Percentiles rank a stretch among this genome's conserved stretches.
phyloP scores from a whole-genome alignment of 2,113 vertebrate species.

The Poeciliopsis retropinna region DNA sequence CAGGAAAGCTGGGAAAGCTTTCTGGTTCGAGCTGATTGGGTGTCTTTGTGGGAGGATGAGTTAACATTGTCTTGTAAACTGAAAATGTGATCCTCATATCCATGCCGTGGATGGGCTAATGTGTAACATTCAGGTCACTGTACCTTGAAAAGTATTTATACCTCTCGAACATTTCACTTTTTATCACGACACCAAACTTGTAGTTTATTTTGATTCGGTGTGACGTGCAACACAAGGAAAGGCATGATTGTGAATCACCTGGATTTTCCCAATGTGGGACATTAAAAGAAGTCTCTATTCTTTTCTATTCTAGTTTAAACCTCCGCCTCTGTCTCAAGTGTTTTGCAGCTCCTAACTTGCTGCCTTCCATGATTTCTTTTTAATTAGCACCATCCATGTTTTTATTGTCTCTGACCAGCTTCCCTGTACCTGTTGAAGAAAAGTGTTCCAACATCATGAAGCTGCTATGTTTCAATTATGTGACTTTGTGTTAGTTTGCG shows the following conservation, averaged over 20 bases:
- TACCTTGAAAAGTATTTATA: background rate
- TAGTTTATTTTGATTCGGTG: too few species aligned
- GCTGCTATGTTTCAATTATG: background rate
- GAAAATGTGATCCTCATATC: background rate
- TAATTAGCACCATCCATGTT: background rate
- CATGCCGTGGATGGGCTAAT: background rate
- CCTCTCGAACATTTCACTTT: background rate
- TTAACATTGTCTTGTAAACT: background rate
- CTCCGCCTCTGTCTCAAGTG: too few species aligned
- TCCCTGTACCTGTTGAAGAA: background rate
- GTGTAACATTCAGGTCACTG: background rate
- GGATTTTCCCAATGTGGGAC: too few species aligned
- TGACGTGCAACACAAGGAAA: too few species aligned
- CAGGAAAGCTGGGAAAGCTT: constrained; percentile 41
- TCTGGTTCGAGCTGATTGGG: constrained; percentile 34
- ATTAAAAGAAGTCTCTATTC: too few species aligned
- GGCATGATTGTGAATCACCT: too few species aligned
- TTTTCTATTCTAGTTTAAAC: too few species aligned
- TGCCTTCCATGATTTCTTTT: background rate
- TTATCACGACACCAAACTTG: background rate
- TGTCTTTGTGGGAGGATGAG: constrained; percentile 16
- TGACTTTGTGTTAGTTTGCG: background rate
- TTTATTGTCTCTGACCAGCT: background rate
- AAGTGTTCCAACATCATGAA: background rate
- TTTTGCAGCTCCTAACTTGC: too few species aligned